phyloP scores from a whole-genome alignment of 2,888 invertebrate genomes.

The Leptinotarsa rubiginosa region DNA sequence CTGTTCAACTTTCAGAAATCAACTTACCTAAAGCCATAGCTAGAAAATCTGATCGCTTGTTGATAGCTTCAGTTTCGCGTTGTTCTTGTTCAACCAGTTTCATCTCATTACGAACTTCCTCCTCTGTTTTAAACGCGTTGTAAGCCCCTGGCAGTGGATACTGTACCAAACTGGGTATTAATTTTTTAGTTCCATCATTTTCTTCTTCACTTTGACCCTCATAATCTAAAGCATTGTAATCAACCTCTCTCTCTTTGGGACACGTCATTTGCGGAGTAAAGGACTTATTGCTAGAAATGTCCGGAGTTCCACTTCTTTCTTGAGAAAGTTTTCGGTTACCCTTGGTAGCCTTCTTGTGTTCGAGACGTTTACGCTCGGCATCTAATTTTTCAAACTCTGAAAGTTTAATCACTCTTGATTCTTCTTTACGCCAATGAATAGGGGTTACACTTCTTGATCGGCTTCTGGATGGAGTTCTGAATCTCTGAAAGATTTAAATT shows the following conservation, averaged over 20 bases:
- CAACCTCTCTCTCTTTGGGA: slow-evolving; percentile 65
- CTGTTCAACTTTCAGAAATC: background rate
- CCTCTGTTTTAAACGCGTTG: slow-evolving; percentile 49
- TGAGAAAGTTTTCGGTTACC: slow-evolving; percentile 66
- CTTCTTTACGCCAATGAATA: slow-evolving; percentile 93
- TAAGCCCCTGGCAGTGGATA: slow-evolving; percentile 62
- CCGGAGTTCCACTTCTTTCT: slow-evolving; percentile 69
- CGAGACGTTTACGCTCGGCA: slow-evolving; percentile 73
- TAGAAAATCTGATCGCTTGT: slow-evolving; percentile 67
- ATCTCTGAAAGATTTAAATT: slow-evolving; percentile 72
- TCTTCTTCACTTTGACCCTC: slow-evolving; percentile 67
- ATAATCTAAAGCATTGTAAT: slow-evolving; percentile 81
- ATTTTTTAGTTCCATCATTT: slow-evolving; percentile 48
- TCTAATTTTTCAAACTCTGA: slow-evolving; percentile 83
- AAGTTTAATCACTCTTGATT: slow-evolving; percentile 84
- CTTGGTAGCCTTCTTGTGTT: slow-evolving; percentile 62
- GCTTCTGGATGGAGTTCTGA: slow-evolving; percentile 86
- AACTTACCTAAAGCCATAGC: slow-evolving; percentile 67
- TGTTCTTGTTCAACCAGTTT: slow-evolving; percentile 40
- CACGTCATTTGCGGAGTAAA: slow-evolving; percentile 44
- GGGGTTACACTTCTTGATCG: slow-evolving; percentile 91
- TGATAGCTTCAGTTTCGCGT: slow-evolving; percentile 48
- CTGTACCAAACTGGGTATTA: slow-evolving; percentile 64
- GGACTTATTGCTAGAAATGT: slow-evolving; percentile 36
- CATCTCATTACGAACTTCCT: slow-evolving; percentile 40